Evolutionary conservation across 2,797 vertebrate species (phyloP), one percentile per base, ranked within the genome.

Genomic region (Rachycentron canadum): DNA sequence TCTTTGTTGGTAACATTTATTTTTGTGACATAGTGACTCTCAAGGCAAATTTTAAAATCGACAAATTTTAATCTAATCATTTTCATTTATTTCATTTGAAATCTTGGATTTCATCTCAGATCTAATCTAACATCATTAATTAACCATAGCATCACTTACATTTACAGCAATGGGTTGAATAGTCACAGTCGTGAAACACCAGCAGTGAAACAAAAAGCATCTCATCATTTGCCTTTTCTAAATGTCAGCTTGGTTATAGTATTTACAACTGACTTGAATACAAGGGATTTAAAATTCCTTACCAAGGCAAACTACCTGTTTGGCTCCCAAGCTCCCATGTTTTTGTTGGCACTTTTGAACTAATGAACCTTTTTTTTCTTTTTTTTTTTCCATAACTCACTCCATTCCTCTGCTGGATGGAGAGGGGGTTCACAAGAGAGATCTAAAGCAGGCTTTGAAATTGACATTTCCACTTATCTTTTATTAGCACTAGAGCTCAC

Each of bases 261-360:
- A 70, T 78, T 83, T 82, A 28, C 59, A 67, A 25, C 62, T 55
- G 7, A 69, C 36, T 56, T 67, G 45, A 53, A 60, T 21, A 52
- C 43, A 13, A 9, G 38, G 65, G 34, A 78, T 64, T 83, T 67
- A 36, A 45, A 62, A 59, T 82, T 92, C 87, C 86, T 83, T 36
- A 28, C 23, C 87, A 93, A 89, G 86, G 76, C 87, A 94, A 91
- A 93, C 92, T 28, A 38, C 9, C 60, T 74, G 62, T 84, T 78
- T 53, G 88, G 80, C 71, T 86, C 45, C 62, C 64, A 47, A 84
- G 77, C 68, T 68, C 47, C 63, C 32, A 76, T 88, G 83, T 91
- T 91, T 85, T 73, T 80, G 61, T 90, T 88, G 80, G 70, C 78
- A 2, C 32, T 76, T 82, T 78, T 76, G 13, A 73, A 66, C 82